These are phyloP conservation scores for Pyrocephalus nanus DNA, from an alignment of 2,797 vertebrate genomes.

Conservation along the genomic window DNA sequence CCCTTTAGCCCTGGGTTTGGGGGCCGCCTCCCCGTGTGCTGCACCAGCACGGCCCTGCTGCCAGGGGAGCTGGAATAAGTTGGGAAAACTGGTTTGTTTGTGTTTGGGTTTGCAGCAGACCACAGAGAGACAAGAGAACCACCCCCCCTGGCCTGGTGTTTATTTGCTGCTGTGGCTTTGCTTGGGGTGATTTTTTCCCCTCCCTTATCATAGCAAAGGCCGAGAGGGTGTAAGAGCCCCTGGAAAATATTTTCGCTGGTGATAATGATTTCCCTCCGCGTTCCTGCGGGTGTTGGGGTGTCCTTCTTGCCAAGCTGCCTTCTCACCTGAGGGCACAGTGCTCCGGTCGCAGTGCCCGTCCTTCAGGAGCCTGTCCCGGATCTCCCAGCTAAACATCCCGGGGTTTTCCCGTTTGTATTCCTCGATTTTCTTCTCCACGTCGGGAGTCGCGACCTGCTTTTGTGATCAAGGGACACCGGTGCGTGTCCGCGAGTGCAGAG, in stretches of 20 bases:
- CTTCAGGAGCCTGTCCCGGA: conserved; percentile 95
- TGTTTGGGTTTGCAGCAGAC: background rate
- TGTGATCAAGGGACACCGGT: conserved; percentile 65
- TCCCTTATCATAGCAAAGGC: background rate
- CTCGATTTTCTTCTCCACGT: conserved; percentile 97
- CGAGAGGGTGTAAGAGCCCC: accelerated
- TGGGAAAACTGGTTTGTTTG: background rate
- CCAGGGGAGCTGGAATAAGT: background rate
- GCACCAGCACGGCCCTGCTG: accelerated
- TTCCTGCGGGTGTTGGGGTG: background rate
- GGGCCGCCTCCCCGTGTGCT: accelerated
- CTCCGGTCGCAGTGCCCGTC: conserved; percentile 96
- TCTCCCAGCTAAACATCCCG: conserved; percentile 99
- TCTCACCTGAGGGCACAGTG: conserved; percentile 99
- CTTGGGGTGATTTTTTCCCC: background rate
- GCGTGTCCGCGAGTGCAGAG: conserved; percentile 5
- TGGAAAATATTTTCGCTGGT: background rate
- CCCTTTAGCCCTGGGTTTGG: background rate
- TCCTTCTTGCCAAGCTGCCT: conserved; percentile 57
- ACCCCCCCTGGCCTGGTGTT: background rate
- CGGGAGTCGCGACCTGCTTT: conserved; percentile 98
- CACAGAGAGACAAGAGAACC: accelerated
- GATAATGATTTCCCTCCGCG: background rate
- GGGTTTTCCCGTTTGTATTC: conserved; percentile 97
- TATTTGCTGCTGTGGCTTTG: background rate